These are phyloP conservation scores for Calyptommatus sinebrachiatus DNA, from an alignment of 2,113 vertebrate genomes.

Conservation along the genomic window DNA sequence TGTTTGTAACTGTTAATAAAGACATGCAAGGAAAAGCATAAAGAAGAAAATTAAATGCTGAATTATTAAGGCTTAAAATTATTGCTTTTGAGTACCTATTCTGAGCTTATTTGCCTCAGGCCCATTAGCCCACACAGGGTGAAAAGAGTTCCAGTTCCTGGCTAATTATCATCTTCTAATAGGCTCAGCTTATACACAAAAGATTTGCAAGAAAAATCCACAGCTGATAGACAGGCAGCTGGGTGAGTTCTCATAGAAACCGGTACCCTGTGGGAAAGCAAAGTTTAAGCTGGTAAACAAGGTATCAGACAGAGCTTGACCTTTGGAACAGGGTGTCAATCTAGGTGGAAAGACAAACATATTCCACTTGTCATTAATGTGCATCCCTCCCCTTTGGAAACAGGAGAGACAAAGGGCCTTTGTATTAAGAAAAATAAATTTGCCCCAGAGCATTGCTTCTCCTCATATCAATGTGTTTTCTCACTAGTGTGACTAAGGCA, in stretches of 20 bases:
- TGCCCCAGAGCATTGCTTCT: slow-evolving; percentile 38
- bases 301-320: slow-evolving; percentile 68
- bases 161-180: slow-evolving; percentile 44
- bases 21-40: background rate
- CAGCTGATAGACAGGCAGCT: slow-evolving; percentile 61
- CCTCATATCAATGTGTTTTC: slow-evolving; percentile 33
- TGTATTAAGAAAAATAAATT: slow-evolving; percentile 53
- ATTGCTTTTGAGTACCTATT: slow-evolving; percentile 1
- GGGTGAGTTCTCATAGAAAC: slow-evolving; percentile 56
- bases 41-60: slow-evolving; percentile 13
- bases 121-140: slow-evolving; percentile 10
- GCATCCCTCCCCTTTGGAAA: slow-evolving; percentile 55
- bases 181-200: slow-evolving; percentile 47
- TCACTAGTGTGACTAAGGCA: slow-evolving; percentile 15
- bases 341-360: slow-evolving; percentile 80
- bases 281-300: slow-evolving; percentile 62
- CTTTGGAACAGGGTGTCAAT: slow-evolving; percentile 68
- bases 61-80: slow-evolving; percentile 26
- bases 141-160: slow-evolving; percentile 38
- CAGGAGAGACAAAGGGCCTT: slow-evolving; percentile 62
- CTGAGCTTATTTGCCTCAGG: slow-evolving; percentile 5
- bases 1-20: slow-evolving; percentile 34
- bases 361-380: slow-evolving; percentile 63
- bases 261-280: slow-evolving; percentile 63
- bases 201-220: slow-evolving; percentile 51